Conservation (phyloP, 2,888 invertebrate species). For the Philhelius pedissequus region DNA sequence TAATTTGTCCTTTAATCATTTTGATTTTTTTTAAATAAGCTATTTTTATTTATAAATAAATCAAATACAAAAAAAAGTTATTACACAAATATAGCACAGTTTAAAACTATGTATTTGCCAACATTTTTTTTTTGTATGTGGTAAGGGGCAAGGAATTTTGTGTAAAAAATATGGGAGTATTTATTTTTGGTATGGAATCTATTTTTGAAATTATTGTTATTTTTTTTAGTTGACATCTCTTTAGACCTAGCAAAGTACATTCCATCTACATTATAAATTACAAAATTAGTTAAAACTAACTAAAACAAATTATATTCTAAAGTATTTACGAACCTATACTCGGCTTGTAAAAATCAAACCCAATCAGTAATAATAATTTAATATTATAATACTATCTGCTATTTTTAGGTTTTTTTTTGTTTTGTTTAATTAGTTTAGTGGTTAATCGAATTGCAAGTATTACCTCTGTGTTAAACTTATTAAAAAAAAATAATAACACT, state of each 20-base stretch:
- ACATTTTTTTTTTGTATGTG: constrained; percentile 5
- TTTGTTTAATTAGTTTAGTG: neutral
- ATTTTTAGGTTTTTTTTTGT: constrained; percentile 6
- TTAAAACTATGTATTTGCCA: neutral
- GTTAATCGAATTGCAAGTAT: constrained; percentile 3
- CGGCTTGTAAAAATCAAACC: constrained; percentile 68
- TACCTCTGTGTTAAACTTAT: constrained; percentile 8
- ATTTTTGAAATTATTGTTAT: constrained; percentile 44
- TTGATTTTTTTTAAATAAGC: constrained; percentile 18
- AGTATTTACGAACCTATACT: constrained; percentile 26
- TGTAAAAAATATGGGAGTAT: constrained; percentile 54
- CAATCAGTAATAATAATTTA: constrained; percentile 53
- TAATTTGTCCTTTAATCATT: constrained; percentile 5
- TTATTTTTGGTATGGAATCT: constrained; percentile 39
- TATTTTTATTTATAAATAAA: constrained; percentile 1
- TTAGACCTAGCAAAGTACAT: constrained; percentile 41
- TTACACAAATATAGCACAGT: neutral
- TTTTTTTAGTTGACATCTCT: constrained; percentile 16
- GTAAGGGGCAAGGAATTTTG: constrained; percentile 1
- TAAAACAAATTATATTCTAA: constrained; percentile 35
- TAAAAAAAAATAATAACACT: constrained; percentile 15
- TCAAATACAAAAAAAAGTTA: constrained; percentile 31
- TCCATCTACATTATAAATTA: constrained; percentile 10
- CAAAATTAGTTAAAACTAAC: constrained; percentile 30
- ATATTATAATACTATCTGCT: constrained; percentile 59